Base-by-base conservation (phyloP, 2,113 vertebrate genomes). In the Oreochromis aureus region DNA sequence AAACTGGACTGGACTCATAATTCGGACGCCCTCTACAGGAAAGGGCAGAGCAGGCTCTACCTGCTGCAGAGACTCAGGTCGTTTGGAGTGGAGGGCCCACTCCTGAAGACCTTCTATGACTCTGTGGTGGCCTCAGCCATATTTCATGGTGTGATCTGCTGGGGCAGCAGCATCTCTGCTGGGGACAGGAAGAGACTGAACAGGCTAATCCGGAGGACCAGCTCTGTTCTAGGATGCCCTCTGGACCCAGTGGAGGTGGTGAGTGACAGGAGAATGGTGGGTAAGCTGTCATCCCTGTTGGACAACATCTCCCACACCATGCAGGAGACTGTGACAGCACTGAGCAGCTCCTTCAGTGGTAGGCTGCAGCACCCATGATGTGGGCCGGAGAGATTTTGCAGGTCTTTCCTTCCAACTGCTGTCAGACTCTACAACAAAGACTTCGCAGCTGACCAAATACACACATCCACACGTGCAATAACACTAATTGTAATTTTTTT, bases 121-220 rank as follows among this genome's bases (percentile, higher is more conserved):
- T 55, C n/a, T 12, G 54, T 55, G 54, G n/a, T 55, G 2, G 54
- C n/a, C 10, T 55, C 54, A 55, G 54, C n/a, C 53, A 55, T 55
- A 5, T 22, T 0, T 55, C 2, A 22, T 0, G 0, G n/a, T 55
- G n/a, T 2, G 3, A 0, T 56, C 54, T 56, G 11, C 3, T 56
- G 22, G 54, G 54, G 1, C 2, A 0, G 1, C 54, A 56, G 2
- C 54, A 56, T 56, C 54, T 56, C 54, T 56, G 3, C 0, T 0
- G 0, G 54, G 54, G 22, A 1, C 22, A 56, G 54, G 22, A 56
- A 13, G 11, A 0, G 54, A 24, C 0, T 56, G 54, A 7, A 0
- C 55, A 1, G 55, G 55, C 11, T 56, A 22, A 56, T 27, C 55
- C 0, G 0, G 0, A 56, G 11, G 55, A 22, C 22, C 22, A 56